phyloP scores from a whole-genome alignment of 1,140 invertebrate genomes.

The Arion vulgaris region DNA sequence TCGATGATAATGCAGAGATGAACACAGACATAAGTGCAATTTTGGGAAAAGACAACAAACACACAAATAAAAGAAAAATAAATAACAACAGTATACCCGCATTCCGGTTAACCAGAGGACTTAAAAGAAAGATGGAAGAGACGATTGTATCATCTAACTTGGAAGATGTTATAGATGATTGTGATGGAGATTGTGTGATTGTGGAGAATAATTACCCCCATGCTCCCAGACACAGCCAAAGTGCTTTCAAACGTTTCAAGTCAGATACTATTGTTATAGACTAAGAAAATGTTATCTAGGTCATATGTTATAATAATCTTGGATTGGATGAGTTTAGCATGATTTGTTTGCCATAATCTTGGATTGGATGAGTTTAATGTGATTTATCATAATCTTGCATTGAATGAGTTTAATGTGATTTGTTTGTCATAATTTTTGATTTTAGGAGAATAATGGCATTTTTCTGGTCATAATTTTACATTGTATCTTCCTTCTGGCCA shows the following conservation, averaged over 20 bases:
- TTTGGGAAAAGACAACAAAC: neutral
- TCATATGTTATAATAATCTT: neutral
- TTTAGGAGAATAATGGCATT: too few species aligned
- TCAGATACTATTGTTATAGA: conserved; percentile 38
- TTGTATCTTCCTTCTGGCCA: too few species aligned
- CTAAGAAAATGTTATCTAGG: neutral
- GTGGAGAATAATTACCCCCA: conserved; percentile 36
- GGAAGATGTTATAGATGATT: conserved; percentile 40
- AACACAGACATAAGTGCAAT: neutral
- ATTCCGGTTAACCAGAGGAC: conserved; percentile 37
- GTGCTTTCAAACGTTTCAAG: conserved; percentile 25
- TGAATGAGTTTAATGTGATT: neutral
- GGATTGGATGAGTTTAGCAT: neutral
- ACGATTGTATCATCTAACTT: conserved; percentile 41
- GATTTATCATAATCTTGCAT: conserved; percentile 26
- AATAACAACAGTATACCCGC: conserved; percentile 39
- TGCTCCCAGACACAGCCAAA: neutral
- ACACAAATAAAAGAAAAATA: conserved; percentile 33
- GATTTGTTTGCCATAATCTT: neutral
- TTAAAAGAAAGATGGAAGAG: conserved; percentile 53
- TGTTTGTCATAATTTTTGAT: neutral
- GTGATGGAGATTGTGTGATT: conserved; percentile 41
- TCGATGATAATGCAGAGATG: conserved; percentile 9
- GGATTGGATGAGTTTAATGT: neutral
- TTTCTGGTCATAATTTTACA: neutral